Evolutionary conservation across 2,797 vertebrate species (phyloP).

Genomic region (Sebastes itinus): DNA sequence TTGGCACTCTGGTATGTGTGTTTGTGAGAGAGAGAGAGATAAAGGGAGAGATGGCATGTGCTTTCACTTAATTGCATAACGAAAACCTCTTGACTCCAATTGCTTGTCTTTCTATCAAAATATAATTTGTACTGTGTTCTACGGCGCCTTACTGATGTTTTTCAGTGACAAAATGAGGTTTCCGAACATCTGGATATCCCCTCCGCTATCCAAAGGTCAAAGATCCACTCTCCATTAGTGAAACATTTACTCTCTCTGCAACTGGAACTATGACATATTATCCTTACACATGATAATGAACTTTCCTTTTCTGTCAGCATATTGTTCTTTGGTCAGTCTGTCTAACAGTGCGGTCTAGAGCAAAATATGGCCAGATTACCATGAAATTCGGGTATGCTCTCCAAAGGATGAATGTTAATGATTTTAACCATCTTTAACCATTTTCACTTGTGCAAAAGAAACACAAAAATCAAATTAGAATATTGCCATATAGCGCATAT

Average conservation of each 20-base stretch:
- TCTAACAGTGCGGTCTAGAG: not conserved
- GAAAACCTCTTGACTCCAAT: conserved; percentile 13
- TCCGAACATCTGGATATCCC: not conserved
- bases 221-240: not conserved
- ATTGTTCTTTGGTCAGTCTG: not conserved
- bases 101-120: not conserved
- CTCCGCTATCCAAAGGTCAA: not conserved
- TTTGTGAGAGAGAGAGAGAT: not conserved
- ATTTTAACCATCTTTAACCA: not conserved
- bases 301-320: not conserved
- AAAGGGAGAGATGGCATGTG: not conserved
- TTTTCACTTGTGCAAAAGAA: not conserved
- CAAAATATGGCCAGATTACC: not conserved
- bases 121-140: not conserved
- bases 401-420: not conserved
- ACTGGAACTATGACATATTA: not conserved
- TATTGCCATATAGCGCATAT: not conserved
- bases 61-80: conserved; percentile 18
- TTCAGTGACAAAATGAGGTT: not conserved
- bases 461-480: not conserved
- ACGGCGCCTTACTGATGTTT: not conserved
- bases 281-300: not conserved
- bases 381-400: not conserved
- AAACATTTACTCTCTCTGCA: not conserved
- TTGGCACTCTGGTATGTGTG: not conserved